Evolutionary conservation across 2,113 vertebrate genomes (phyloP), one percentile per base, ranked within the genome.

Genomic region (Clarias gariepinus): DNA sequence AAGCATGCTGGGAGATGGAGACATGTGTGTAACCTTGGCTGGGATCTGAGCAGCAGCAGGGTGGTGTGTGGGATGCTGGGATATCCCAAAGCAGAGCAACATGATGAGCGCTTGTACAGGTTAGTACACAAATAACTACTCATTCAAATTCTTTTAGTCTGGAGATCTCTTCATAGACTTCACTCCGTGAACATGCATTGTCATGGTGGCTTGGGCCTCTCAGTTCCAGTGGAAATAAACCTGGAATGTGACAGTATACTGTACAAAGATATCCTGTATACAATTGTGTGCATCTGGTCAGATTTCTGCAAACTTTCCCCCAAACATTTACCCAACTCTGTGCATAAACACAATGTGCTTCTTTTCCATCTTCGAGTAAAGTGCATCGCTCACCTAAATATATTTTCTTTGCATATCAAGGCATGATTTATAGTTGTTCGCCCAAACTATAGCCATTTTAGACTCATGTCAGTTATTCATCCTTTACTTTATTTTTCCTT

Each of bases 21-120:
- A 90, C 98, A 97, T 23, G 96, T 98, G 91, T 99, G 98, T 0
- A 94, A 94, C 52, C 93, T 91, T 0, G 92, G 90, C 87, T 99
- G 97, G 98, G 96, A 94, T 87, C 90, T 95, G 86, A 97, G 96
- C 92, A 96, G 95, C 95, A 98, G 96, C 90, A 94, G 93, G 0
- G 98, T 99, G 69, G 95, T 95, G 63, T 99, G 98, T 0, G 98
- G 98, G 81, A 98, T 97, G 97, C 93, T 99, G 93, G 98, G 98
- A 91, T 99, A 96, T 92, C 97, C 98, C 30, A 90, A 57, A 0
- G 95, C 96, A 58, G 94, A 94, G 6, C 92, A 92, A 0, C 84
- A 96, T 83, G 90, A 97, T 91, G 91, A 88, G 80, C 92, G 88
- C 60, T 93, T 97, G 92, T 99, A 99, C 95, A 95, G 95, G 98